Evolutionary conservation across 1,140 invertebrate genomes (phyloP).

Genomic region (Pseudoatta argentina): DNA sequence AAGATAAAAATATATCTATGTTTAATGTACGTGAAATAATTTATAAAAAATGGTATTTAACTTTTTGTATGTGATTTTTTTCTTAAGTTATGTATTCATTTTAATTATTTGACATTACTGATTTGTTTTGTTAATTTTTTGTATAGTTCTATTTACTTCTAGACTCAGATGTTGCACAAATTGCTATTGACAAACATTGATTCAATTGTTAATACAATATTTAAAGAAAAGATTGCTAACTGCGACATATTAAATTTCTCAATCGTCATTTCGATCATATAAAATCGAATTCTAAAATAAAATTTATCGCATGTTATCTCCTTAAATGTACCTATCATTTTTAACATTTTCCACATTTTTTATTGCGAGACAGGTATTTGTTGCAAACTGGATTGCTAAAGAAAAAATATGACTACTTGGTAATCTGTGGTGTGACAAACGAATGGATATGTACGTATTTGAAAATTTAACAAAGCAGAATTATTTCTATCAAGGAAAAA

Average conservation of each 20-base stretch:
- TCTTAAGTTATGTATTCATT: background rate
- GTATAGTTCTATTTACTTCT: background rate
- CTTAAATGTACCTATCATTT: constrained; percentile 11
- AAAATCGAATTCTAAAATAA: background rate
- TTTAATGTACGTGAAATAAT: constrained; percentile 7
- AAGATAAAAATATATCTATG: background rate
- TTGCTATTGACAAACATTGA: background rate
- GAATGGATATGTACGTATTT: background rate
- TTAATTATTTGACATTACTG: background rate
- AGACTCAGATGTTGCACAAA: background rate
- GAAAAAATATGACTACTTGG: background rate
- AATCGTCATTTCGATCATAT: background rate
- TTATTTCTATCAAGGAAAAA: background rate
- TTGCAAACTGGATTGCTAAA: background rate
- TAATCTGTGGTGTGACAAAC: background rate
- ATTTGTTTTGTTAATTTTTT: constrained; percentile 5
- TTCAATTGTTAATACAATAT: background rate
- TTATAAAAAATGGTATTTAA: background rate
- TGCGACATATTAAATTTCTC: background rate
- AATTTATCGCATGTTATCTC: background rate
- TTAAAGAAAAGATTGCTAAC: background rate
- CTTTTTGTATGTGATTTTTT: background rate
- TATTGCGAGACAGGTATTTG: constrained; percentile 3
- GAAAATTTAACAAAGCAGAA: background rate
- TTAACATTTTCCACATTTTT: constrained; percentile 6